Evolutionary conservation across 2,888 invertebrate species (phyloP).

Genomic region (Diaphora mendica): DNA sequence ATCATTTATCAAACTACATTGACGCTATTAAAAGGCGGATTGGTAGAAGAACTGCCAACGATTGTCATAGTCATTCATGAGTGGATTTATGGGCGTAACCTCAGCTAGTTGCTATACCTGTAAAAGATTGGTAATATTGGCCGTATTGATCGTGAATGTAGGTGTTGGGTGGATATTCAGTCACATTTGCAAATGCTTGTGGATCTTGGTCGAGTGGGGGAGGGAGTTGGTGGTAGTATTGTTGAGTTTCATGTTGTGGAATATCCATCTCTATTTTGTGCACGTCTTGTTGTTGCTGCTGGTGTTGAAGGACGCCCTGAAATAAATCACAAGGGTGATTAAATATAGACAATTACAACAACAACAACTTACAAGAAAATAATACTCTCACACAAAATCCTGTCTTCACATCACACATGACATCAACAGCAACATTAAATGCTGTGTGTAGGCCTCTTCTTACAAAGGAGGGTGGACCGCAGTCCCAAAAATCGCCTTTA

Average conservation of each 20-base stretch:
- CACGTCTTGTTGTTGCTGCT: conserved; percentile 50
- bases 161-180: conserved; percentile 33
- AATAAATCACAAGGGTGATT: not conserved
- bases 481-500: too few relatives aligned
- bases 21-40: conserved; percentile 37
- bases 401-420: too few relatives aligned
- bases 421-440: too few relatives aligned
- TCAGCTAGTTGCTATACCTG: conserved; percentile 71
- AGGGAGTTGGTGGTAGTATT: conserved; percentile 68
- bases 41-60: conserved; percentile 4
- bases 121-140: conserved; percentile 65
- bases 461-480: too few relatives aligned
- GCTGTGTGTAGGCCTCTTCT: too few relatives aligned
- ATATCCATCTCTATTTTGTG: conserved; percentile 54
- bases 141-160: conserved; percentile 56
- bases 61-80: conserved; percentile 32
- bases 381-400: too few relatives aligned
- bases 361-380: too few relatives aligned
- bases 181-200: conserved; percentile 29
- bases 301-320: conserved; percentile 33
- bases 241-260: conserved; percentile 47
- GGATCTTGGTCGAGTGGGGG: conserved; percentile 23
- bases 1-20: conserved; percentile 5
- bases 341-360: not conserved
- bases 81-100: conserved; percentile 39